Evolutionary conservation across 2,888 invertebrate species (phyloP).

Genomic region (Enchytraeus crypticus): DNA sequence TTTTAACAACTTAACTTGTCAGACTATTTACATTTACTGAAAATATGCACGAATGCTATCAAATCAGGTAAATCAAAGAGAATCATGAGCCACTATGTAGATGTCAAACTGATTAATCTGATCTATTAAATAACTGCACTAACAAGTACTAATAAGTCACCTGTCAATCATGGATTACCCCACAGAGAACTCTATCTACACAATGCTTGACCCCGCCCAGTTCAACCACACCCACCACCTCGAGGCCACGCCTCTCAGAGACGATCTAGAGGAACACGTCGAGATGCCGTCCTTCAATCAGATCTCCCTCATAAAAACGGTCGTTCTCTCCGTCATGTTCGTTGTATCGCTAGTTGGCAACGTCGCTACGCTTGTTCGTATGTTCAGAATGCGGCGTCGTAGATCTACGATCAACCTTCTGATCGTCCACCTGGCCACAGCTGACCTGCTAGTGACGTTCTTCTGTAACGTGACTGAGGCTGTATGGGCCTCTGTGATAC

Average conservation of each 20-base stretch:
- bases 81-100: too few relatives aligned
- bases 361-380: constrained; percentile 67
- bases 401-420: constrained; percentile 58
- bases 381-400: constrained; percentile 55
- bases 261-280: constrained; percentile 1
- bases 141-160: too few relatives aligned
- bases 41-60: too few relatives aligned
- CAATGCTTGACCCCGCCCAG: too few relatives aligned
- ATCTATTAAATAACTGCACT: too few relatives aligned
- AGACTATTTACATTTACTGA: too few relatives aligned
- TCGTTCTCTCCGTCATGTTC: constrained; percentile 63
- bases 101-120: too few relatives aligned
- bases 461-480: constrained; percentile 75
- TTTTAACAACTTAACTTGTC: too few relatives aligned
- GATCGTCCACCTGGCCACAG: constrained; percentile 71
- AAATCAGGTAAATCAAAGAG: too few relatives aligned
- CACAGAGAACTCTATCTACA: too few relatives aligned
- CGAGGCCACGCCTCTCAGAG: neutral
- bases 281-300: constrained; percentile 57
- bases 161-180: too few relatives aligned
- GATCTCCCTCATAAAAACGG: constrained; percentile 59
- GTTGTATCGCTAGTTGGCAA: constrained; percentile 66
- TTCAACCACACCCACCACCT: too few relatives aligned
- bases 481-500: constrained; percentile 69
- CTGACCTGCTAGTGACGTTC: constrained; percentile 70